These are phyloP conservation scores for Sminthopsis crassicaudata DNA, from an alignment of 2,113 vertebrate species.

Conservation along the genomic window DNA sequence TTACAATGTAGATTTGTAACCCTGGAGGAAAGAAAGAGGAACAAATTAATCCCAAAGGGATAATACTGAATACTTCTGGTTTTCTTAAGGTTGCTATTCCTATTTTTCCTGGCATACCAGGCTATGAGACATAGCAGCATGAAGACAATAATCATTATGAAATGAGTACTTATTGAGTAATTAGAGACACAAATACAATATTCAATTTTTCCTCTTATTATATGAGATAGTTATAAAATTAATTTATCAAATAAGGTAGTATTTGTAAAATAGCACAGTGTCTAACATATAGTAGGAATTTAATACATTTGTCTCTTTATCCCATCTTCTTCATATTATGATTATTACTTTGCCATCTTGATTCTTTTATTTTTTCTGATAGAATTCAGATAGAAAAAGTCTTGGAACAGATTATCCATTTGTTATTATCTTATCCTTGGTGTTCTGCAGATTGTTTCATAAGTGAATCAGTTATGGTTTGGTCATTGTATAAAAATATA, in stretches of 20 bases:
- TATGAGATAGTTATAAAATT: neutral
- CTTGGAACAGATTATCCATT: neutral
- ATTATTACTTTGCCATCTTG: neutral
- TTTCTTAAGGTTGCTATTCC: conserved; percentile 44
- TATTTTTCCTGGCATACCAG: neutral
- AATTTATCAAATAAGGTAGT: neutral
- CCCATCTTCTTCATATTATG: neutral
- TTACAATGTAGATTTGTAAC: conserved; percentile 76
- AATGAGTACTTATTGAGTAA: conserved; percentile 47
- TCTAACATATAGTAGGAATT: neutral
- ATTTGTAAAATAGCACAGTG: neutral
- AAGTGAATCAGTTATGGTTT: neutral
- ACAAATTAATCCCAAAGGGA: conserved; percentile 70
- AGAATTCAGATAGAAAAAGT: neutral
- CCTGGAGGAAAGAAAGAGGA: conserved; percentile 75
- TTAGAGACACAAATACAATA: neutral
- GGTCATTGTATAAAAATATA: neutral
- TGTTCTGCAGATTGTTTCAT: neutral
- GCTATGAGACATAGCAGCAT: neutral
- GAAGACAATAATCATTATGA: conserved; percentile 43
- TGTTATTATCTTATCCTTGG: neutral
- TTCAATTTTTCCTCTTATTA: neutral
- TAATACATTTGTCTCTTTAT: neutral
- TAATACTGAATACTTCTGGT: conserved; percentile 52
- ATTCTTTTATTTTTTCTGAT: neutral